These are phyloP conservation scores for Ceramica pisi DNA, from an alignment of 2,888 invertebrate genomes.

Conservation along the genomic window DNA sequence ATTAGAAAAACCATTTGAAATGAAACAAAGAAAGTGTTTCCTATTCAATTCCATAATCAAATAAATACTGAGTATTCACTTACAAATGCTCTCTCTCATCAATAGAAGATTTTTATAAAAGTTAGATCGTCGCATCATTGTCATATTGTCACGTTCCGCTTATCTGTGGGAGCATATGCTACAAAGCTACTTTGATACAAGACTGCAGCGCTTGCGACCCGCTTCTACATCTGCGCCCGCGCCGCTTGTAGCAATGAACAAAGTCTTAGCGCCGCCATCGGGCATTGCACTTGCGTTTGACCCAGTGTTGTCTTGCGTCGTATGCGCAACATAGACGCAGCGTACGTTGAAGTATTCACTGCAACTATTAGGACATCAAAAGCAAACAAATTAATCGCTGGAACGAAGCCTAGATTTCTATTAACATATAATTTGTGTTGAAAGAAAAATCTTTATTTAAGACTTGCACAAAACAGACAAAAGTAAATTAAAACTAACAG, in stretches of 20 bases:
- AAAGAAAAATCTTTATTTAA: too few species aligned
- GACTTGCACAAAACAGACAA: too few species aligned
- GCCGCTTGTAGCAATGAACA: background rate
- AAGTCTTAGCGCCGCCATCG: constrained; percentile 33
- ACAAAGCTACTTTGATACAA: background rate
- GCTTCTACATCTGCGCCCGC: background rate
- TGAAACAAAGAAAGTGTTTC: too few species aligned
- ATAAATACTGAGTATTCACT: too few species aligned
- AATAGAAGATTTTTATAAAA: too few species aligned
- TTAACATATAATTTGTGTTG: background rate
- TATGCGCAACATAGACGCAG: constrained; percentile 31
- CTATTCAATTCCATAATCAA: too few species aligned
- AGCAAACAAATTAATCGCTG: background rate
- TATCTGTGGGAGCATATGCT: background rate
- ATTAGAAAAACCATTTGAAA: too few species aligned
- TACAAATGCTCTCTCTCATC: too few species aligned
- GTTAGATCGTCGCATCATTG: too few species aligned
- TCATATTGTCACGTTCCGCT: background rate
- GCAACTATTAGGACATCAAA: constrained; percentile 40
- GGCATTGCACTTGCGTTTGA: constrained; percentile 49
- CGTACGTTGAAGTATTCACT: constrained; percentile 31
- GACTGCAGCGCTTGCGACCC: background rate
- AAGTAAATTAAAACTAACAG: too few species aligned
- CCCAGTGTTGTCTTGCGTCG: constrained; percentile 38
- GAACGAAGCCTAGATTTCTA: background rate